These are phyloP conservation scores for Luffia ferchaultella DNA, from an alignment of 2,888 invertebrate genomes.

Conservation along the genomic window DNA sequence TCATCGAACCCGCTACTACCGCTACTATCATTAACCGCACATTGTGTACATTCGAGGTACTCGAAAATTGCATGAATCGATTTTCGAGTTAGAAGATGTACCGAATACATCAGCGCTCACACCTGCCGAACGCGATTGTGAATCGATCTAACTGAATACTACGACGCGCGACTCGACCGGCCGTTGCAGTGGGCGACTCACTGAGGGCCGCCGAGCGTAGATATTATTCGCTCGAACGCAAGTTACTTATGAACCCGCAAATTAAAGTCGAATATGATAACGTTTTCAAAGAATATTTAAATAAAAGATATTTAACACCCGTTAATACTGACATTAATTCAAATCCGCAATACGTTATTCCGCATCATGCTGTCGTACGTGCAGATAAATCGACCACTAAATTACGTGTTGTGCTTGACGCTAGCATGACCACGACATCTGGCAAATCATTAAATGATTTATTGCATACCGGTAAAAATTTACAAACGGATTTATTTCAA, in stretches of 20 bases:
- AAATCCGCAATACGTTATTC: background rate
- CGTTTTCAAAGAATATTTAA: background rate
- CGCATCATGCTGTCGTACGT: background rate
- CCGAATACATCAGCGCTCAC: background rate
- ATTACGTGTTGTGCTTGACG: background rate
- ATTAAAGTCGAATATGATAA: background rate
- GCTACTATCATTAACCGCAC: too few relatives aligned
- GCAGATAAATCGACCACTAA: background rate
- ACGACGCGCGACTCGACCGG: background rate
- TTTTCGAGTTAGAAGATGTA: background rate
- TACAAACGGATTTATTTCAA: conserved; percentile 6
- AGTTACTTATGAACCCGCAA: background rate
- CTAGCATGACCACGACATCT: conserved; percentile 9
- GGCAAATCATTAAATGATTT: conserved; percentile 12
- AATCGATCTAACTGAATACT: background rate
- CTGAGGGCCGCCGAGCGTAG: background rate
- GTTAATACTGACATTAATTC: background rate
- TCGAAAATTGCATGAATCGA: background rate
- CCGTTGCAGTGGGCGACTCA: background rate
- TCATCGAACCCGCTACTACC: too few relatives aligned
- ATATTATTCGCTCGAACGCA: background rate
- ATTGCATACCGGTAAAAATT: conserved; percentile 13
- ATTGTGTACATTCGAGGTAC: background rate
- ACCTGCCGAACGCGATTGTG: background rate
- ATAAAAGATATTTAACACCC: background rate